phyloP scores from a whole-genome alignment of 2,888 invertebrate genomes.

The Andrena haemorrhoa region DNA sequence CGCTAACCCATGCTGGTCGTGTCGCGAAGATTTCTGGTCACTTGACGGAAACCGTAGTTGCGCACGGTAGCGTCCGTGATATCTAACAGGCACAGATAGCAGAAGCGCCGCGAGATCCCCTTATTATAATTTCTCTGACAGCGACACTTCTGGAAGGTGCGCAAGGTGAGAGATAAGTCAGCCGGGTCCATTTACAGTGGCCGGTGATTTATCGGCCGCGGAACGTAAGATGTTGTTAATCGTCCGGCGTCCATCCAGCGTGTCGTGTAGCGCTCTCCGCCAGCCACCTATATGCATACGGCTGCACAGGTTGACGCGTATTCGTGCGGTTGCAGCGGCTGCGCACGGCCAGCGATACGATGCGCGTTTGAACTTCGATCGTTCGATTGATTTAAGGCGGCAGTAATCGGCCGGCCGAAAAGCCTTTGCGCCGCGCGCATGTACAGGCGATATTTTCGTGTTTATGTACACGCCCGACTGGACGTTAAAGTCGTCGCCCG shows the following conservation, averaged over 20 bases:
- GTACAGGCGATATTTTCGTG: slow-evolving; percentile 74
- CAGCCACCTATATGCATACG: neutral
- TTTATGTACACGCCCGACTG: slow-evolving; percentile 73
- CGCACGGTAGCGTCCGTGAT: slow-evolving; percentile 26
- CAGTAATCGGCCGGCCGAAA: slow-evolving; percentile 74
- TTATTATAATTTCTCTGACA: slow-evolving; percentile 47
- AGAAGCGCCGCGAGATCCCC: neutral
- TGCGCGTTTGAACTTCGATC: slow-evolving; percentile 56
- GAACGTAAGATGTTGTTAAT: slow-evolving; percentile 65
- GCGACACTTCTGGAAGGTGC: slow-evolving; percentile 26
- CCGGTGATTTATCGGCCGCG: slow-evolving; percentile 58
- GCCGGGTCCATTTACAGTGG: slow-evolving; percentile 62
- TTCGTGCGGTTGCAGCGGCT: neutral
- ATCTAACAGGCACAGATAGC: slow-evolving; percentile 22
- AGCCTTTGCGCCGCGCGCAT: slow-evolving; percentile 54
- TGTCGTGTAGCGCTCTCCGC: slow-evolving; percentile 33
- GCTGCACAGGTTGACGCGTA: neutral
- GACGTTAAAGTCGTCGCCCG: slow-evolving; percentile 71
- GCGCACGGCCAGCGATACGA: slow-evolving; percentile 16
- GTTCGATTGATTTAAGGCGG: slow-evolving; percentile 77
- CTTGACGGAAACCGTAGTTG: neutral
- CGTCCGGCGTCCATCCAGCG: slow-evolving; percentile 49
- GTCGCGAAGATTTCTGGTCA: neutral
- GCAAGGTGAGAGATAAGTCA: slow-evolving; percentile 58
- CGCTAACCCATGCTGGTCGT: neutral